Base-by-base conservation (phyloP, 2,113 vertebrate species). In the Notarius quadriscutis region DNA sequence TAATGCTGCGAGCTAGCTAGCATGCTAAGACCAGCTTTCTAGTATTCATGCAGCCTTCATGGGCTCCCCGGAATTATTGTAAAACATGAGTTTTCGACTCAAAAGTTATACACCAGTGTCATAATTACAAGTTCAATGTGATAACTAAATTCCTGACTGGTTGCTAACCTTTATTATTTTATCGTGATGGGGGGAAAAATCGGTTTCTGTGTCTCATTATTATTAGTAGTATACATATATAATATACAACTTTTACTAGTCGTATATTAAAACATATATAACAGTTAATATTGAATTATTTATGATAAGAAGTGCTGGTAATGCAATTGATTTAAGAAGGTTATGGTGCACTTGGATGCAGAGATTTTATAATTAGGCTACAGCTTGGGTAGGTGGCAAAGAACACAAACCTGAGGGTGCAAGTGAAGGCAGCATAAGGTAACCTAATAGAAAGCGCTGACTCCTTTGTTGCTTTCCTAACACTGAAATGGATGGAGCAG, bases 401-500 rank as follows among this genome's bases (percentile, higher is more conserved):
- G 11, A 7, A 62, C 57, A 60, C 57, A 48, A 81, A 48, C 9
- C 30, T 4, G 20, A 11, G 11, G 14, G 79, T 6, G 79, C 79
- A 34, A 20, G 17, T 81, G 79, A 81, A 81, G 4, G 57, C 2
- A 62, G 79, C 79, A 81, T 81, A 62, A 62, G 30, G 79, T 22
- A 62, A n/a, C 79, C 69, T 34, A 53, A 77, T 86, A 84, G 48
- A 84, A 41, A 84, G 65, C 84, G 41, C 83, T 84, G 87, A 88
- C 93, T 93, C 94, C 95, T 95, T 96, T 96, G 95, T 96, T 96
- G 94, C 94, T 93, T 88, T 90, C 91, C 63, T 90, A 78, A 88
- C 91, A 92, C 90, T 87, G 83, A 71, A 85, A 85, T 20, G 74
- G 62, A 90, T 92, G 71, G 58, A 89, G 53, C 87, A 77, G 72